Conservation (phyloP, 53 echinoderm and acorn worm species). For the Holothuria leucospilota region DNA sequence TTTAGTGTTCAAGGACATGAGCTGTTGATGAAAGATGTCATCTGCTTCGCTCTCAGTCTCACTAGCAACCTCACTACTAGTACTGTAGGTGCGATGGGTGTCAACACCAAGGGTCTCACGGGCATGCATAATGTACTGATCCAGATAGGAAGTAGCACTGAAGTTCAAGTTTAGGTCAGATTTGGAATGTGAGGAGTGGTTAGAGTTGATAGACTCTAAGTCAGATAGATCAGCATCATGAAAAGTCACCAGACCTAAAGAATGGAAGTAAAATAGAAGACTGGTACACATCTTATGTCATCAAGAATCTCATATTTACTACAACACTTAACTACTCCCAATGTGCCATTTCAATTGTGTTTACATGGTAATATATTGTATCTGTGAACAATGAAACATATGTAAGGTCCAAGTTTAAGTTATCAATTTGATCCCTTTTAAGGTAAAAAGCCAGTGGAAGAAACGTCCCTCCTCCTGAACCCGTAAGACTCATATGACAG, state of each 20-base stretch:
- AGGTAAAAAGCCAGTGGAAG: no score
- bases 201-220: constrained; percentile 72
- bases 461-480: no score
- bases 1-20: constrained; percentile 84
- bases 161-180: constrained; percentile 69
- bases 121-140: constrained; percentile 97
- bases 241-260: constrained; percentile 87
- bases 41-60: constrained; percentile 99
- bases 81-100: constrained; percentile 54
- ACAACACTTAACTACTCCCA: no score
- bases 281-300: no score
- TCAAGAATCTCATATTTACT: no score
- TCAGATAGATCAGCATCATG: constrained; percentile 89
- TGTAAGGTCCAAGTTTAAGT: no score
- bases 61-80: constrained; percentile 78
- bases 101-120: constrained; percentile 96
- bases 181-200: constrained; percentile 66
- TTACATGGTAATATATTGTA: no score
- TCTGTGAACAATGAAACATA: no score
- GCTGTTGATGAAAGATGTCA: constrained; percentile 88
- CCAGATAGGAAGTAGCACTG: constrained; percentile 80
- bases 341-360: no score
- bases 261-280: no score
- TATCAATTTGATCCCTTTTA: no score
- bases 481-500: no score